A percentile compares a stretch with the other conserved stretches of the same genome.
phyloP scores from a whole-genome alignment of 2,113 vertebrate genomes.

The Cololabis saira region DNA sequence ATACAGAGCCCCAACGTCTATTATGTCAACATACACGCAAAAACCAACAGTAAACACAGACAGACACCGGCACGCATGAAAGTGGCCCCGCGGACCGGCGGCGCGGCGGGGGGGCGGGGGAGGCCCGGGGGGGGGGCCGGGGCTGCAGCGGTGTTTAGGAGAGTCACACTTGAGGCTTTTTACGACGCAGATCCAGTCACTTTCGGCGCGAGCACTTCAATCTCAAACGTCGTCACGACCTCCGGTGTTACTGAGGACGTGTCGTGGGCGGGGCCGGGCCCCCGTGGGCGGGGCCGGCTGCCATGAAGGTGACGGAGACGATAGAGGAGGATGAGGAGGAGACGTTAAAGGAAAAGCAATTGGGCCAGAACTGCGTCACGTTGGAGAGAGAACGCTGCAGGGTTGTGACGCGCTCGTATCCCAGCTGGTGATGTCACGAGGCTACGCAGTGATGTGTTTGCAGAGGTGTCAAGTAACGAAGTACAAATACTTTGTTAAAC shows the following conservation, averaged over 20 bases:
- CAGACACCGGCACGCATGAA: conserved; percentile 7
- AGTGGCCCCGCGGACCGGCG: conserved; percentile 28
- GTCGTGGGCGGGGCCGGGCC: conserved; percentile 18
- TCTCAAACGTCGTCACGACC: neutral
- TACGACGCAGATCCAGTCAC: neutral
- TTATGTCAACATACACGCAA: conserved; percentile 60
- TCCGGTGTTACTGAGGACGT: conserved; percentile 40
- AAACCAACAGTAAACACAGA: conserved; percentile 54
- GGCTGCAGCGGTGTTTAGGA: neutral
- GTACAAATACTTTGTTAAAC: no score
- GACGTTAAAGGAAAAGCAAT: no score
- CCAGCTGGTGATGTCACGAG: no score
- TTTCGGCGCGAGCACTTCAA: neutral
- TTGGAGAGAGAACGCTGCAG: no score
- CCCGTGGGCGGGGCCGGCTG: conserved; percentile 20
- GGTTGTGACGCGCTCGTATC: no score
- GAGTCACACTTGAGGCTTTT: neutral
- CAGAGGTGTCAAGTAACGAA: no score
- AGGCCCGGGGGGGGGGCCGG: no score
- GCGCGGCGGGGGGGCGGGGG: no score
- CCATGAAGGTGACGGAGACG: conserved; percentile 31
- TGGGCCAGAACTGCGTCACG: no score
- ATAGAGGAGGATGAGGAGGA: neutral
- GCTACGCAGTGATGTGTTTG: no score
- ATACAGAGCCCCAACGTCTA: conserved; percentile 51